phyloP scores from a whole-genome alignment of 2,113 vertebrate species.

The Canis aureus region DNA sequence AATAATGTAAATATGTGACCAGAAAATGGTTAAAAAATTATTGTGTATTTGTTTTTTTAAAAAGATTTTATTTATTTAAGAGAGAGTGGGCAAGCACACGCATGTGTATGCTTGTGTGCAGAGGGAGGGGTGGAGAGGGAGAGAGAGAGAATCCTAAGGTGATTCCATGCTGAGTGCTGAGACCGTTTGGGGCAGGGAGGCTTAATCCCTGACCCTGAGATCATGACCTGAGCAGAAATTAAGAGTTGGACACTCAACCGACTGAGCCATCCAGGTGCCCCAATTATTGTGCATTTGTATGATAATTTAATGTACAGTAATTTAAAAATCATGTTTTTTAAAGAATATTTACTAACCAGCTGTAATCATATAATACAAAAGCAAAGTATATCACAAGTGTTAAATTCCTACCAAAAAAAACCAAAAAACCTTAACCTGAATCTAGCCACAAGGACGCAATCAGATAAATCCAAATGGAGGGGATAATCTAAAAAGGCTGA shows the following conservation, averaged over 20 bases:
- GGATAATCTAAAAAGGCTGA: background rate
- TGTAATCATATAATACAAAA: conserved; percentile 34
- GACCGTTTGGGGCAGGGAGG: no score
- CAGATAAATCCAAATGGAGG: background rate
- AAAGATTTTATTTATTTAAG: background rate
- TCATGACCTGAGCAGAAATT: background rate
- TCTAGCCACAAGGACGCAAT: conserved; percentile 10
- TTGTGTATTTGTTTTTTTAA: background rate
- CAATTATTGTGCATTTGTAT: background rate
- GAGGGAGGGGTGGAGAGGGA: background rate
- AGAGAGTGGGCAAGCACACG: background rate
- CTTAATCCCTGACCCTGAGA: background rate
- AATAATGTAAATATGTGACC: conserved; percentile 1
- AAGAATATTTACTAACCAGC: conserved; percentile 6
- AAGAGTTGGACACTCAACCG: background rate
- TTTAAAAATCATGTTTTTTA: conserved; percentile 31
- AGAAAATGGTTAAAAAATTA: conserved; percentile 7
- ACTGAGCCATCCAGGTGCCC: background rate
- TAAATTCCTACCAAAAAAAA: background rate
- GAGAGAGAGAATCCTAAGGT: background rate
- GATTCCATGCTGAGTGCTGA: background rate
- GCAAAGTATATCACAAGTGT: background rate
- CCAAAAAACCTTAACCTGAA: background rate
- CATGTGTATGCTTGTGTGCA: background rate
- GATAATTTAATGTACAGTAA: background rate